Evolutionary conservation across 2,797 vertebrate species (phyloP), one percentile per base, ranked within the genome.

Genomic region (Fringilla coelebs): DNA sequence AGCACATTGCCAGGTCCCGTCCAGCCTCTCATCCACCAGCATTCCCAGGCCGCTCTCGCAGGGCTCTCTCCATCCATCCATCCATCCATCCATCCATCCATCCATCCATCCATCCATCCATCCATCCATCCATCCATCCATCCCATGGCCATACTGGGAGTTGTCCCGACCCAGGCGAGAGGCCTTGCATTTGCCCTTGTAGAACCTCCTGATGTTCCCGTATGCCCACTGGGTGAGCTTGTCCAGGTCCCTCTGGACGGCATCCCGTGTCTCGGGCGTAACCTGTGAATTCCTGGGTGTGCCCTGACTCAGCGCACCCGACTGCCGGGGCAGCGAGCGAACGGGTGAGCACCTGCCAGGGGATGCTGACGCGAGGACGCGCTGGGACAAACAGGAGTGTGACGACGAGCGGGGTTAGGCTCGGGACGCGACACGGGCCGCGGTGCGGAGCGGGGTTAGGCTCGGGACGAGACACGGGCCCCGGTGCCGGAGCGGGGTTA

Each of bases 81-180:
- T 52, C 51, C 63, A 3, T 22, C 8, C 4, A 26, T 17, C 52
- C 26, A 3, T 22, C 8, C 4, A 26, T 17, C 52, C 26, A 2
- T 22, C 8, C 4, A 26, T 17, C 52, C 26, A 3, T 22, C 7
- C 4, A 26, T 17, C 52, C 26, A 3, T 22, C 8, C 4, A 26
- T 17, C 52, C 26, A 3, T 22, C 7, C 4, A 26, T 17, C 52
- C 26, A 3, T 22, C 7, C 4, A 26, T 16, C 52, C 25, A 2
- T 21, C 7, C n/a, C n/a, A n/a, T 18, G 17, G 4, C 29, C 13
- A 3, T 26, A 4, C 14, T 1, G 38, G 20, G 13, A 10, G 0
- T 4, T 34, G n/a, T 31, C 29, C 29, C 1, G 11, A n/a, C 8
- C 18, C 49, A 16, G 25, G 20, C 10, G 36, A 40, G 7, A 20